Evolutionary conservation across 2,888 invertebrate species (phyloP), one percentile per base, ranked within the genome.

Genomic region (Rhagonycha lutea): DNA sequence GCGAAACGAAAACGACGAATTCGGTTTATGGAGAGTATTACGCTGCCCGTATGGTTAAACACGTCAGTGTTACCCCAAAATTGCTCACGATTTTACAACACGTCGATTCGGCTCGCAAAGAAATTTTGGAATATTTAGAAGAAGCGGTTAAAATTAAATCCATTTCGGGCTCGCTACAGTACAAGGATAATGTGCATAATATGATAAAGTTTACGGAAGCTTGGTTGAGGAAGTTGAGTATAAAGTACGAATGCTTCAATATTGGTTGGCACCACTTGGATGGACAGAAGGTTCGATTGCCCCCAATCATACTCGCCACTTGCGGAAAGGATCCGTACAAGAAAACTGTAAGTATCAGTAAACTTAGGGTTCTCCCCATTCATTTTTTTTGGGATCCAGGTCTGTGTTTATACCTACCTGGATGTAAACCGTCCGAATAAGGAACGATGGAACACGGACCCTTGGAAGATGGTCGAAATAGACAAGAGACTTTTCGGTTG

Each of bases 241-340:
- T 89, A n/a, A 85, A 85, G 65, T 86, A 86, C 72, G 88, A 88
- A 80, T 85, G 86, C 71, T 87, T 87, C 72, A 83, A 87, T 75
- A 85, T 87, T 63, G 88, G 88, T 0, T 82, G 74, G 76, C 86
- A 85, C 77, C 78, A 82, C 73, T 81, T 86, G 23, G 79, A 83
- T 68, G 86, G 86, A 10, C 83, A 87, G 65, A 84, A 82, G 76
- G 81, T 85, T 4, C 83, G 85, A 74, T 82, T 88, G 68, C 89
- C 89, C 3, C 83, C 85, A 4, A 83, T 88, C 61, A 85, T 89
- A 72, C 79, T 89, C 47, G 89, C 85, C 0, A 84, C 83, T 62
- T 80, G 86, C 23, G 87, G 86, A 14, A 82, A 80, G 7, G 83
- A 85, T 79, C 76, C 82, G 1, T 80, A 79, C 7, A 88, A 88